Base-by-base conservation (phyloP, 1,140 invertebrate species). In the Danaus melanippus region DNA sequence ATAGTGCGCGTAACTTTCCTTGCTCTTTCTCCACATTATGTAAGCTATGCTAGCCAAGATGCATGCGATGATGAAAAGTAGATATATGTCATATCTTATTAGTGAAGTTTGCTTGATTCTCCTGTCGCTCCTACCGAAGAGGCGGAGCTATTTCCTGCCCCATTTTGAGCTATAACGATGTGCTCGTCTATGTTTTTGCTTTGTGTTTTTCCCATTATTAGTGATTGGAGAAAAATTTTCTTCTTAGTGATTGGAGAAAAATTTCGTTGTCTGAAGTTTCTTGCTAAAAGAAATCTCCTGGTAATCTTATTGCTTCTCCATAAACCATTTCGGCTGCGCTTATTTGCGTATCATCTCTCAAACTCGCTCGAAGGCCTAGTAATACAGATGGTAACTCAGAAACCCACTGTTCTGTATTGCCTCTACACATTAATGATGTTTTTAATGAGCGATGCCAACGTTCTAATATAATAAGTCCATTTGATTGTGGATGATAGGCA, bases 391-490 rank as follows among this genome's bases (percentile, higher is more conserved):
- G 43, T 46, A 57, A 21, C 11, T 57, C 55, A 9, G 39, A 32
- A 10, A 55, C 53, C 46, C 53, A 48, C n/a, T 51, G 12, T 42
- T 12, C 15, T 15, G 39, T 40, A 47, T 46, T 54, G 8, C 44
- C 9, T 17, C 56, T 44, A 21, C 17, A 41, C 56, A 42, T 59
- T 10, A 54, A 15, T 9, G 52, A 9, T 32, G 59, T 40, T 43
- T 56, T 61, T 9, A 56, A 39, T 1, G 15, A 11, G n/a, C 53
- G 46, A 53, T 87, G 83, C 15, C 67, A 66, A 8, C 76, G 32
- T 59, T 76, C 76, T 5, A 75, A n/a, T n/a, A n/a, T n/a, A n/a
- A n/a, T 64, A 15, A 69, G 32, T 6, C 70, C 75, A 53, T 80
- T 80, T n/a, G 64, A 44, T 47, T 54, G 47, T 17, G 75, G 74